A percentile compares a stretch with the other conserved stretches of the same genome.
Evolutionary conservation across 2,113 vertebrate species (phyloP).

Genomic region (Etheostoma cragini): DNA sequence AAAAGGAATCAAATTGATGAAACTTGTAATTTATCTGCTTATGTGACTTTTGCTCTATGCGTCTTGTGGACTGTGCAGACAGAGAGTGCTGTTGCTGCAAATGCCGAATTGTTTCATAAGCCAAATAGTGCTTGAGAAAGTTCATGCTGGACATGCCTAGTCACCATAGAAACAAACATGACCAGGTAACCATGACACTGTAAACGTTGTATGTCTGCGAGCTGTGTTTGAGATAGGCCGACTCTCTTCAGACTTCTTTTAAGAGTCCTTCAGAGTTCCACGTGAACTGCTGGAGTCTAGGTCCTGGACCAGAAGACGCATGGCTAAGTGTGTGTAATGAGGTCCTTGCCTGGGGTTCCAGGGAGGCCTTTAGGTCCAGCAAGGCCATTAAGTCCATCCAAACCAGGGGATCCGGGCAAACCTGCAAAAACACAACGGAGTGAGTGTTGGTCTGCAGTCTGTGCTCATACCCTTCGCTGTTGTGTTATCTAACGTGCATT

Average conservation of each 20-base stretch:
- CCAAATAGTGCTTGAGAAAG: background rate
- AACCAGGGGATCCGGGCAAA: constrained; percentile 87
- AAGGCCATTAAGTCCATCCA: constrained; percentile 93
- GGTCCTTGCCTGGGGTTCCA: constrained; percentile 89
- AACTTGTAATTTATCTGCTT: too few species aligned
- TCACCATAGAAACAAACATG: background rate
- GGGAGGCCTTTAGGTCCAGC: constrained; percentile 89
- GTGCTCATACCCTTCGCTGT: background rate
- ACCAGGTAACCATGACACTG: too few species aligned
- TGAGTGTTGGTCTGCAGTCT: background rate
- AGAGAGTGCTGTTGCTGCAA: too few species aligned
- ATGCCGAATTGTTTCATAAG: too few species aligned
- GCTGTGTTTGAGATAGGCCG: background rate
- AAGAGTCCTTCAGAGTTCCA: background rate
- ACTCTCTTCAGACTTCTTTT: background rate
- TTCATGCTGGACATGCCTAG: background rate
- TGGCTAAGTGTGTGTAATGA: background rate
- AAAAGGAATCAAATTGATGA: too few species aligned
- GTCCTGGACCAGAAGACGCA: background rate
- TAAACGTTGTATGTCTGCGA: background rate
- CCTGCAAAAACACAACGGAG: constrained; percentile 78
- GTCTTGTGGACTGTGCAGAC: too few species aligned
- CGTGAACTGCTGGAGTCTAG: background rate
- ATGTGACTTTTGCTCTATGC: too few species aligned
- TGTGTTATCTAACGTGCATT: background rate